These are phyloP conservation scores for Lutraria lutraria DNA, from an alignment of 2,888 invertebrate species.

Conservation along the genomic window DNA sequence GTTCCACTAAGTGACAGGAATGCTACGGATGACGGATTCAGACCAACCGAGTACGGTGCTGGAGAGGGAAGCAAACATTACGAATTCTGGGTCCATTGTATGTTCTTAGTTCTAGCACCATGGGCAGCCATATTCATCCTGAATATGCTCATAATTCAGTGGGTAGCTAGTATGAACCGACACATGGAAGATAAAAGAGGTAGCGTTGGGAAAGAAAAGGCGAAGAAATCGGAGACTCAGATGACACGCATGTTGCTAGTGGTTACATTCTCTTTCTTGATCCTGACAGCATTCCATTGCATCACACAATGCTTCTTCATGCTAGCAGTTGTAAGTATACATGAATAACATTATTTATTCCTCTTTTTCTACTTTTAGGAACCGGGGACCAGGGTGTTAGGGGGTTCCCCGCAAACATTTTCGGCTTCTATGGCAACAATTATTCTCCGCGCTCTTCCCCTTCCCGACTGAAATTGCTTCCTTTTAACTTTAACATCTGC, in stretches of 20 bases:
- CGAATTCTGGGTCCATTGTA: constrained; percentile 82
- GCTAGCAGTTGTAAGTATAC: constrained; percentile 72
- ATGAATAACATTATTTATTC: background rate
- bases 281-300: constrained; percentile 77
- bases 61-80: constrained; percentile 72
- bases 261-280: constrained; percentile 79
- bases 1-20: constrained; percentile 61
- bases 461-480: too few species aligned
- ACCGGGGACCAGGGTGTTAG: too few species aligned
- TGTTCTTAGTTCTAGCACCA: constrained; percentile 78
- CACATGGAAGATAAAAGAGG: constrained; percentile 74
- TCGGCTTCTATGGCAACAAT: too few species aligned
- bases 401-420: too few species aligned
- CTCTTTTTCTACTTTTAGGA: too few species aligned
- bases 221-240: constrained; percentile 75
- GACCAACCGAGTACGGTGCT: constrained; percentile 70
- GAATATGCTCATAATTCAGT: constrained; percentile 75
- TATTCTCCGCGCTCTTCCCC: too few species aligned
- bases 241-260: constrained; percentile 76
- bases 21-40: constrained; percentile 60
- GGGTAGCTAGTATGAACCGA: constrained; percentile 71
- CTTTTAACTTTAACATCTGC: too few species aligned
- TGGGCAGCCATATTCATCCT: constrained; percentile 76
- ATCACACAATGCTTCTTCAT: constrained; percentile 79
- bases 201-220: constrained; percentile 66